Evolutionary conservation across 2,888 invertebrate genomes (phyloP).

Genomic region (Acrobasis consociella): DNA sequence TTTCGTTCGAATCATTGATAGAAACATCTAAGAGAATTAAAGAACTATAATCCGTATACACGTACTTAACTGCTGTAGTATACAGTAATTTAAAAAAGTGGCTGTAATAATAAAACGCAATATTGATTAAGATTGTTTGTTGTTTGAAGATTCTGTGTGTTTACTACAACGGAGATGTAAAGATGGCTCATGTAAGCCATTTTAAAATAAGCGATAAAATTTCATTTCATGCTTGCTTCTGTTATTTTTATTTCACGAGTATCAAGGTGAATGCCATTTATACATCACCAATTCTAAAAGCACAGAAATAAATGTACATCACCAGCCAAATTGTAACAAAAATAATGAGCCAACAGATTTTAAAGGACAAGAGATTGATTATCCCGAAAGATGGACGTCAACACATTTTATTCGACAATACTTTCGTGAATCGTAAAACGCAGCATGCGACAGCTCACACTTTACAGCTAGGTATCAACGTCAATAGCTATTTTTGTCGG

Average conservation of each 20-base stretch:
- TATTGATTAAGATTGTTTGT: no score
- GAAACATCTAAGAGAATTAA: no score
- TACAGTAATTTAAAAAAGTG: no score
- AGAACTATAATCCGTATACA: no score
- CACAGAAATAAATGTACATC: neutral
- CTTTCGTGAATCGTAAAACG: constrained; percentile 55
- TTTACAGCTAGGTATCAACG: constrained; percentile 67
- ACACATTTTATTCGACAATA: constrained; percentile 33
- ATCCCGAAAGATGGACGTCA: constrained; percentile 19
- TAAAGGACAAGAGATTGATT: constrained; percentile 22
- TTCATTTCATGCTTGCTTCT: neutral
- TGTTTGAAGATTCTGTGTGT: no score
- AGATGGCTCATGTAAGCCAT: no score
- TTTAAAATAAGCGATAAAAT: no score
- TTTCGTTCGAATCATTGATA: no score
- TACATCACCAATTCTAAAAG: neutral
- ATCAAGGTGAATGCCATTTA: neutral
- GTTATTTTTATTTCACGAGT: neutral
- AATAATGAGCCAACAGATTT: constrained; percentile 10
- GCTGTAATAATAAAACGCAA: no score
- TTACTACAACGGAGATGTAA: no score
- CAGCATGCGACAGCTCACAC: constrained; percentile 72
- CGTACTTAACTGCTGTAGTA: no score
- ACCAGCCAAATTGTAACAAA: neutral
- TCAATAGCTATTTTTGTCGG: constrained; percentile 73